Conservation (phyloP, 1,140 invertebrate species). For the Drosophila eugracilis region DNA sequence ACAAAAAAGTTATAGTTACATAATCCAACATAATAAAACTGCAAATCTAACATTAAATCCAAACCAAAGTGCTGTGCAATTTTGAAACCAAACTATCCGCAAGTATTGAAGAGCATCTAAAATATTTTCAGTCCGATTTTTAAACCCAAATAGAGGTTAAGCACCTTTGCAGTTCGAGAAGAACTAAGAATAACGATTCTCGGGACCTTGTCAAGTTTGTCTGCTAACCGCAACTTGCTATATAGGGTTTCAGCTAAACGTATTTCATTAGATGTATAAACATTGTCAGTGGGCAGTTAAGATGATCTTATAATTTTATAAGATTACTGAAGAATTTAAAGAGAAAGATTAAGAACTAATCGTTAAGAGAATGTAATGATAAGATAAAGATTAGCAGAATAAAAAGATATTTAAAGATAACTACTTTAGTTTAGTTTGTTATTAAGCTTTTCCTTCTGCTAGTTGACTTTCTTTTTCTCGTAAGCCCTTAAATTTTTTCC, state of each 20-base stretch:
- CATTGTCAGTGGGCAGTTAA: slow-evolving; percentile 19
- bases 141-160: slow-evolving; percentile 64
- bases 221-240: slow-evolving; percentile 60
- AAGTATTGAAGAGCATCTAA: slow-evolving; percentile 45
- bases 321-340: too few relatives aligned
- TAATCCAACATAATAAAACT: slow-evolving; percentile 20
- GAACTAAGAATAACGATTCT: slow-evolving; percentile 40
- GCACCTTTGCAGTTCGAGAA: slow-evolving; percentile 37
- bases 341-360: not conserved
- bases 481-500: too few relatives aligned
- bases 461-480: too few relatives aligned
- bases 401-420: not conserved
- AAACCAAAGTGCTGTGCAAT: slow-evolving; percentile 57
- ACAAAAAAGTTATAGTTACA: slow-evolving; percentile 31
- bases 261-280: slow-evolving; percentile 39
- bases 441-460: too few relatives aligned
- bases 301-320: not conserved
- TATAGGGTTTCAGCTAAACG: slow-evolving; percentile 64
- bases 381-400: not conserved
- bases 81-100: slow-evolving; percentile 19
- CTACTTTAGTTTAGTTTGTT: not conserved
- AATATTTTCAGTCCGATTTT: slow-evolving; percentile 17
- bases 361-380: not conserved
- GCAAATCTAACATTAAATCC: slow-evolving; percentile 10
- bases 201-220: slow-evolving; percentile 67